These are phyloP conservation scores for Tetramorium bicarinatum DNA, from an alignment of 2,888 invertebrate species.

Conservation along the genomic window DNA sequence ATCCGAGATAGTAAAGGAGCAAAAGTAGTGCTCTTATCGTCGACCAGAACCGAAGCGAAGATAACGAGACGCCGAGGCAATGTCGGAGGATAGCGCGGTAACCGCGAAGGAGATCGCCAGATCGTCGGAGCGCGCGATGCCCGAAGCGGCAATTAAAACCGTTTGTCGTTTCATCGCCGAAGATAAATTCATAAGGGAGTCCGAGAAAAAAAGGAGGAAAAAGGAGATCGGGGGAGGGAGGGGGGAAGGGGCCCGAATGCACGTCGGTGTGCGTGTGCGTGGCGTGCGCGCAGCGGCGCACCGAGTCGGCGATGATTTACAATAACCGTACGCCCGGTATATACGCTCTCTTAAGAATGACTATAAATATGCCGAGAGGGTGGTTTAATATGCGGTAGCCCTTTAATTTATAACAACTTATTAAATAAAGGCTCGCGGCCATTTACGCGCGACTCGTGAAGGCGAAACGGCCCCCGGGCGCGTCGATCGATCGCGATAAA, in stretches of 20 bases:
- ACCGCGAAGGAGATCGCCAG: slow-evolving; percentile 43
- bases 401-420: slow-evolving; percentile 83
- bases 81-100: slow-evolving; percentile 35
- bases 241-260: slow-evolving; percentile 11
- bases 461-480: slow-evolving; percentile 52
- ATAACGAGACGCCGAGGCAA: slow-evolving; percentile 19
- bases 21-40: slow-evolving; percentile 31
- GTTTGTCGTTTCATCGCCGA: slow-evolving; percentile 79
- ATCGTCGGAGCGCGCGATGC: slow-evolving; percentile 67
- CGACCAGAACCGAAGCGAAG: slow-evolving; percentile 13
- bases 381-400: slow-evolving; percentile 83
- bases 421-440: slow-evolving; percentile 81
- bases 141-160: slow-evolving; percentile 81
- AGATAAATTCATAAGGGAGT: slow-evolving; percentile 79
- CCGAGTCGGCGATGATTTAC: slow-evolving; percentile 77
- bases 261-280: slow-evolving; percentile 13
- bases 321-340: slow-evolving; percentile 74
- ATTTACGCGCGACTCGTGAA: slow-evolving; percentile 69
- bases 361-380: slow-evolving; percentile 82
- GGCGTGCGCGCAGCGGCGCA: slow-evolving; percentile 32
- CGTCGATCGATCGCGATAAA: slow-evolving; percentile 74
- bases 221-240: background rate
- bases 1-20: background rate
- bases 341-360: slow-evolving; percentile 74
- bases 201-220: background rate